phyloP scores from a whole-genome alignment of 2,797 vertebrate species.

The Lacerta viridis region DNA sequence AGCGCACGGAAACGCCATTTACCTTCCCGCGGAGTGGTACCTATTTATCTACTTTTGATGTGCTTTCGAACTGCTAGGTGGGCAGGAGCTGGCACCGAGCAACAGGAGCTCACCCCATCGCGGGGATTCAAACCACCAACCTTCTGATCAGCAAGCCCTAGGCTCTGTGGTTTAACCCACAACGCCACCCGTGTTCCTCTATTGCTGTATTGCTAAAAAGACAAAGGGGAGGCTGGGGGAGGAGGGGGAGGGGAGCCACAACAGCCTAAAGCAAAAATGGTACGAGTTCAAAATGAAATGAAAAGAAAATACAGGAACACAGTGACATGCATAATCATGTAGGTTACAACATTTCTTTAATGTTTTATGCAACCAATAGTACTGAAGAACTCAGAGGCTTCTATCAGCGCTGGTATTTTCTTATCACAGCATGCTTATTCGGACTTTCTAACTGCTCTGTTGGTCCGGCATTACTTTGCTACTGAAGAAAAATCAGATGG shows the following conservation, averaged over 20 bases:
- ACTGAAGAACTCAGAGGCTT: background rate
- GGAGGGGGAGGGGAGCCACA: background rate
- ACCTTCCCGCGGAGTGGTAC: too few relatives aligned
- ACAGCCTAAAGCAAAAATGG: accelerated
- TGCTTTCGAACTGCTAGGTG: too few relatives aligned
- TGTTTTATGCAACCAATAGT: background rate
- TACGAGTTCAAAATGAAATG: background rate
- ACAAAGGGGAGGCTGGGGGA: background rate
- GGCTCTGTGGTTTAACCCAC: too few relatives aligned
- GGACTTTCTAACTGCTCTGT: slow-evolving; percentile 46
- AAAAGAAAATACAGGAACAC: slow-evolving; percentile 21
- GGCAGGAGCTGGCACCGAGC: too few relatives aligned
- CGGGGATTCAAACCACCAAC: too few relatives aligned
- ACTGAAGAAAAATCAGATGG: slow-evolving; percentile 47
- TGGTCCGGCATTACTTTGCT: slow-evolving; percentile 58
- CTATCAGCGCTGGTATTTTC: background rate
- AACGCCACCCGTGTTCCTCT: too few relatives aligned
- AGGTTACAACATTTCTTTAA: slow-evolving; percentile 47
- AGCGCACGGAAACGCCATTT: too few relatives aligned
- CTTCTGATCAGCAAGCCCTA: too few relatives aligned
- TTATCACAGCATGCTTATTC: slow-evolving; percentile 32
- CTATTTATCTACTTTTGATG: too few relatives aligned
- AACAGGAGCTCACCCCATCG: too few relatives aligned
- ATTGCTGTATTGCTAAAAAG: slow-evolving; percentile 1
- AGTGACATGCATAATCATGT: slow-evolving; percentile 19